Base-by-base conservation (phyloP, 2,113 vertebrate species). In the Semicossyphus pulcher region DNA sequence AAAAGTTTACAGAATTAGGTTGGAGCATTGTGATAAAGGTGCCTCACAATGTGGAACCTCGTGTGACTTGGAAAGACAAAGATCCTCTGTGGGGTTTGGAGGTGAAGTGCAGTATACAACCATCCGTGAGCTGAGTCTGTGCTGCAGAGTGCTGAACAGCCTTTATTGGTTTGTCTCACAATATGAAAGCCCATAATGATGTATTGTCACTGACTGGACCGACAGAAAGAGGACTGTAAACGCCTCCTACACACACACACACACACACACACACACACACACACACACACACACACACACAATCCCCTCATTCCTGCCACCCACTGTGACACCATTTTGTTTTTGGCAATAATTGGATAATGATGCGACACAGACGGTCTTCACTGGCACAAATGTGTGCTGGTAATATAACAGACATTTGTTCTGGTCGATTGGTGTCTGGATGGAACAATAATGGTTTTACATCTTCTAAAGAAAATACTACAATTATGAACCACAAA, bases 141-240 rank as follows among this genome's bases (percentile, higher is more conserved):
- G 20, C 29, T 39, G 64, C 21, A 14, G n/a, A 59, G 47, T 20
- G 58, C 23, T 48, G 41, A 65, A 41, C 67, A 52, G n/a, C 31
- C 8, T 72, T 57, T 57, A 48, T 59, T 69, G 32, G 47, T 49
- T 59, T 51, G 45, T 75, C 49, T 68, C 51, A 42, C 45, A 66
- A 71, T 36, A 51, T 69, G 48, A 78, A 59, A 81, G 20, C 12
- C 44, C 12, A 42, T 70, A 70, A 80, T 62, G 63, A 77, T 78
- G 37, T 34, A 49, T 36, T 74, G 76, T 80, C 57, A 73, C 53
- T 34, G 64, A 49, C 59, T 58, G 49, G 56, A 70, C n/a, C 41
- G 32, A 37, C 41, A 26, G 37, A 59, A 57, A 74, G 12, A 47
- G n/a, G 53, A 58, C 20, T 51, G 34, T 29, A 57, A 60, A 61